Evolutionary conservation across 2,888 invertebrate genomes (phyloP).

Genomic region (Helobdella robusta): DNA sequence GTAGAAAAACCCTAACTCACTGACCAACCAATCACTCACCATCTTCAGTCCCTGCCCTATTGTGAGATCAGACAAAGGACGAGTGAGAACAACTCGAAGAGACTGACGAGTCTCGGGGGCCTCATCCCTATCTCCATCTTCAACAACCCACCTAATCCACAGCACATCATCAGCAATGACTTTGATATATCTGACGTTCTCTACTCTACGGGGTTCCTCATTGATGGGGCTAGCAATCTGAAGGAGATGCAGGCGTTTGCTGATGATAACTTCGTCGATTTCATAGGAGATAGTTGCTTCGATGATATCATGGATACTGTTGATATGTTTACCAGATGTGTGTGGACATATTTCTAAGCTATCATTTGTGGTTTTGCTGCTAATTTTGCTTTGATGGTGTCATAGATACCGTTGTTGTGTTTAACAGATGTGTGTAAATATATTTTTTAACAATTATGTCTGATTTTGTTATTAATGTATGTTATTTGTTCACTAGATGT

Average conservation of each 20-base stretch:
- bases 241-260: conserved; percentile 13
- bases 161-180: neutral
- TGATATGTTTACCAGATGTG: too few relatives aligned
- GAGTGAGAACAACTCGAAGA: conserved; percentile 20
- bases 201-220: neutral
- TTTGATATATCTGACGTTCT: conserved; percentile 11
- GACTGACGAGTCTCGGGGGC: conserved; percentile 10
- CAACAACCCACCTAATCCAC: conserved; percentile 1
- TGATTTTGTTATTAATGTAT: too few relatives aligned
- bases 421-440: too few relatives aligned
- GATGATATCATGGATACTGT: conserved; percentile 13
- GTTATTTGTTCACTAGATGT: too few relatives aligned
- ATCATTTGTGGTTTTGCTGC: too few relatives aligned
- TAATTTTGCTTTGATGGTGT: too few relatives aligned
- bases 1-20: neutral
- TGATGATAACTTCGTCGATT: conserved; percentile 14
- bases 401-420: too few relatives aligned
- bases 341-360: too few relatives aligned
- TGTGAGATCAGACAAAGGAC: conserved; percentile 18
- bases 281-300: conserved; percentile 6
- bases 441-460: too few relatives aligned
- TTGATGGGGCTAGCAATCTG: conserved; percentile 7
- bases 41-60: conserved; percentile 8
- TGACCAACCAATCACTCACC: neutral
- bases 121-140: conserved; percentile 9